Evolutionary conservation across 1,140 invertebrate species (phyloP).

Genomic region (Diorhabda carinulata): DNA sequence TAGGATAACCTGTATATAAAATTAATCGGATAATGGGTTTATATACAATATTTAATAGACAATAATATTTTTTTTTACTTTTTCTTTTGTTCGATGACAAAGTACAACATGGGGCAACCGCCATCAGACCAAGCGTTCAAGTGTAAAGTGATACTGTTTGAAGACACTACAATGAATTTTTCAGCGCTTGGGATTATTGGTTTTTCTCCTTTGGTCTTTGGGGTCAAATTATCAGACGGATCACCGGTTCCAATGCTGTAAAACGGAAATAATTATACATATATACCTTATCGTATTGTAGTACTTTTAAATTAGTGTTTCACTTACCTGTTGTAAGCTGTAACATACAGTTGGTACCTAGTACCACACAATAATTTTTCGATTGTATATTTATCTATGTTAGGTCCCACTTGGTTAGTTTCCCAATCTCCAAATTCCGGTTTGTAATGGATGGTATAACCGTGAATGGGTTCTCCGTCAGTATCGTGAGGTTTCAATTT

Average conservation of each 20-base stretch:
- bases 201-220: conserved; percentile 82
- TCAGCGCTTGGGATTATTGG: conserved; percentile 84
- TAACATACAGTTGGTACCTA: conserved; percentile 87
- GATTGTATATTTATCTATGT: conserved; percentile 77
- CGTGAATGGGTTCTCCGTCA: conserved; percentile 73
- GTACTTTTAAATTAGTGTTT: neutral
- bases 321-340: conserved; percentile 79
- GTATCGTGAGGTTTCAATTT: conserved; percentile 72
- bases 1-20: neutral
- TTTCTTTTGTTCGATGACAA: conserved; percentile 93
- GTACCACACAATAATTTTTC: conserved; percentile 87
- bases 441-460: conserved; percentile 89
- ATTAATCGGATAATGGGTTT: neutral
- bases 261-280: conserved; percentile 13
- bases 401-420: conserved; percentile 71
- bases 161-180: conserved; percentile 88
- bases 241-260: conserved; percentile 83
- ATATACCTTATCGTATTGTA: neutral
- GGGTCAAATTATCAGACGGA: conserved; percentile 79
- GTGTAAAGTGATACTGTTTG: conserved; percentile 86
- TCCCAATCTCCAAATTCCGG: conserved; percentile 92
- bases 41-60: conserved; percentile 10
- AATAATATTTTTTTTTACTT: conserved; percentile 58
- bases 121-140: conserved; percentile 91
- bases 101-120: conserved; percentile 93